Evolutionary conservation across 2,797 vertebrate species (phyloP).

Genomic region (Acomys russatus): DNA sequence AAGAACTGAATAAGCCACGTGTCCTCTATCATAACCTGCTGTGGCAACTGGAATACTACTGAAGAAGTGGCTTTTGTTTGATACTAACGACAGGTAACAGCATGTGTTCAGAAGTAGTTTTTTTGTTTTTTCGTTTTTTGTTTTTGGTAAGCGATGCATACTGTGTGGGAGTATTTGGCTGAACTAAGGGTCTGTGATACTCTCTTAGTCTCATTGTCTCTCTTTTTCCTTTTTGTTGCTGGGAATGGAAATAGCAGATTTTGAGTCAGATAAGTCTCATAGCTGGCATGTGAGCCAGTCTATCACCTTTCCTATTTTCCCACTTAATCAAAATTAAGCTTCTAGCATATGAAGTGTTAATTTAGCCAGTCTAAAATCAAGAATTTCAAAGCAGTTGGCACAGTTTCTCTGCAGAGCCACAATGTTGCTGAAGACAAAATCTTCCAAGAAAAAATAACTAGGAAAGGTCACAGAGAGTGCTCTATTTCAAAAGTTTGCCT

Average conservation of each 20-base stretch:
- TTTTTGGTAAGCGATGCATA: neutral
- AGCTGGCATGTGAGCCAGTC: neutral
- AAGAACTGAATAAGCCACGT: conserved; percentile 2
- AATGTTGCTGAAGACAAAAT: neutral
- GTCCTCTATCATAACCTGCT: neutral
- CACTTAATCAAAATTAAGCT: neutral
- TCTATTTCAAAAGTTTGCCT: neutral
- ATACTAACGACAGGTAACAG: neutral
- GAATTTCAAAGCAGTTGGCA: neutral
- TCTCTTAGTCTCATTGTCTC: neutral
- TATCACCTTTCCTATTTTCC: neutral
- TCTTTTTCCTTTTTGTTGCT: neutral
- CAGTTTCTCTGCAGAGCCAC: neutral
- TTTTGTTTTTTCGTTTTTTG: too few species aligned
- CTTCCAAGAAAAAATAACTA: neutral
- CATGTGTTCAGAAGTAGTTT: neutral
- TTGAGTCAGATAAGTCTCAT: neutral
- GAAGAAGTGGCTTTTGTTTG: conserved; percentile 50
- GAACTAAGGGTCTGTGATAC: neutral
- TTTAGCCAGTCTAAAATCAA: neutral
- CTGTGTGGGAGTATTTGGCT: neutral
- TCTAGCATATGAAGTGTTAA: neutral
- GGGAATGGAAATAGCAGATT: neutral
- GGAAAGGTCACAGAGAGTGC: neutral
- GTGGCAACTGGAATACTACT: conserved; percentile 40